A percentile compares a stretch with the other conserved stretches of the same genome.
These are phyloP conservation scores for Littorina saxatilis DNA, from an alignment of 1,140 invertebrate genomes.

Conservation along the genomic window DNA sequence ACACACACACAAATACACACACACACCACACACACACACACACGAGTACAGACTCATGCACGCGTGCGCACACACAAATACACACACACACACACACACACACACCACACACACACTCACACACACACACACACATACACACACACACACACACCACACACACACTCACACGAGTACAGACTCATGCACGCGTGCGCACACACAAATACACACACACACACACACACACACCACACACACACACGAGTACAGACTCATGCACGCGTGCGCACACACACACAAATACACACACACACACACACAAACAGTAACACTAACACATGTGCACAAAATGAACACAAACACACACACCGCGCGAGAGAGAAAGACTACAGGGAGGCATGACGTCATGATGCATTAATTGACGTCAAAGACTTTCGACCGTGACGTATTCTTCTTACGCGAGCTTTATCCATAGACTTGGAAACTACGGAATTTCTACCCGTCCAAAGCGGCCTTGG, in stretches of 20 bases:
- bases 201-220: not conserved
- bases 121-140: too few relatives aligned
- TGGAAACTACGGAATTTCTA: too few relatives aligned
- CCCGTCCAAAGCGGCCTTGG: too few relatives aligned
- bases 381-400: too few relatives aligned
- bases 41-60: not conserved
- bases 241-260: too few relatives aligned
- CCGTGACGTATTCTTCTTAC: too few relatives aligned
- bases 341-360: too few relatives aligned
- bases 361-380: too few relatives aligned
- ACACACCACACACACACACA: not conserved
- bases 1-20: not conserved
- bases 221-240: not conserved
- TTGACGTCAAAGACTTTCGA: too few relatives aligned
- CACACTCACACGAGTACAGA: not conserved
- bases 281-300: not conserved
- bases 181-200: not conserved
- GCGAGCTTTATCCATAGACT: too few relatives aligned
- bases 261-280: not conserved
- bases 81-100: slow-evolving; percentile 11
- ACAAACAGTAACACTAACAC: not conserved
- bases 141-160: not conserved
- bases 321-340: not conserved
- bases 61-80: not conserved
- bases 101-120: not conserved